Base-by-base conservation (phyloP, 2,113 vertebrate genomes). In the Canis aureus region DNA sequence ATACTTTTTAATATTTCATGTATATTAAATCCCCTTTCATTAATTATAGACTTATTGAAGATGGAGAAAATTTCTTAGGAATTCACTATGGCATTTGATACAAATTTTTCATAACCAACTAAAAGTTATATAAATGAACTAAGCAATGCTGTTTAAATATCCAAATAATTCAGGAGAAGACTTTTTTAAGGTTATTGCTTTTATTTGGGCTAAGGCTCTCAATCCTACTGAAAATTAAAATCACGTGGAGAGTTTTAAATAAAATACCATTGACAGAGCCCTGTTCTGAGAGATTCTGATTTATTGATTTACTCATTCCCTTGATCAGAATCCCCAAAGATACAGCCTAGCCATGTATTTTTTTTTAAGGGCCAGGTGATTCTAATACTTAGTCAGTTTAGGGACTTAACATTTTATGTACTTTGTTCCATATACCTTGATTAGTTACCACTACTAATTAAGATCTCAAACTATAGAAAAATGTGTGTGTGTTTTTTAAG, bases 351-450 rank as follows among this genome's bases (percentile, higher is more conserved):
- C 23, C 60, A 19, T 83, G 15, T 35, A 49, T 84, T 81, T 97
- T 97, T 38, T 97, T 93, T 5, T 35, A 83, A 92, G 51, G 35
- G 9, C 43, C n/a, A 93, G 16, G 25, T 25, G 8, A 93, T 74
- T 94, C 20, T 91, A 73, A 60, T 2, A 15, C 13, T 80, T 16
- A 73, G 2, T 2, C 22, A n/a, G 2, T 27, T 96, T 62, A 86
- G 64, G 71, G 25, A 57, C 1, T 3, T 49, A 69, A 69, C 9
- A 8, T 32, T 67, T 59, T 62, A 19, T 71, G 0, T 4, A n/a
- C 91, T 74, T 85, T 91, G 13, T 90, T 93, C 43, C 2, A 8
- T 73, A 64, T 53, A 71, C 5, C 13, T 81, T 3, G n/a, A 60
- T 84, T 94, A 86, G 80, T 57, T 88, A 59, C 11, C 59, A 25